Conservation (phyloP, 2,113 vertebrate genomes). For the Solea solea region DNA sequence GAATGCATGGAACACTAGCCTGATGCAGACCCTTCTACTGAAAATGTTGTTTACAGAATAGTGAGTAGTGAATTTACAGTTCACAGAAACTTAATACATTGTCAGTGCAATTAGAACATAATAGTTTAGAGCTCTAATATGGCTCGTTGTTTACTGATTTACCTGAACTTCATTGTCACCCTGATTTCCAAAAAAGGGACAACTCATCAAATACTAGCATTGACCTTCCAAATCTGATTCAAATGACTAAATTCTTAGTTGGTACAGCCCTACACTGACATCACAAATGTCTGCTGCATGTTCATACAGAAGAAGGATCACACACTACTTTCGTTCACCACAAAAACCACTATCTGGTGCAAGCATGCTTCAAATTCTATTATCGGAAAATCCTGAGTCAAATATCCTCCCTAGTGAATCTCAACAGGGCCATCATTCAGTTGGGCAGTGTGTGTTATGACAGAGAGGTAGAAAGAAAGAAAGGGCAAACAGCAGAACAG, state of each 20-base stretch:
- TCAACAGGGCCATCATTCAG: constrained; percentile 69
- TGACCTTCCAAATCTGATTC: neutral
- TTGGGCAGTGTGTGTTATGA: constrained; percentile 63
- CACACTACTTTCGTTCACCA: constrained; percentile 60
- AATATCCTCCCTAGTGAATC: constrained; percentile 76
- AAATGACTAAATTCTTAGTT: neutral
- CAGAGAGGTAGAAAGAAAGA: constrained; percentile 51
- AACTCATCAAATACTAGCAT: neutral
- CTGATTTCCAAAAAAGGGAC: too few species aligned
- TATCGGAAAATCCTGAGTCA: constrained; percentile 77
- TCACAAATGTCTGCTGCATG: constrained; percentile 50
- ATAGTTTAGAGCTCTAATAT: too few species aligned
- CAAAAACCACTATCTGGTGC: constrained; percentile 73
- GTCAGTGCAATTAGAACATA: too few species aligned
- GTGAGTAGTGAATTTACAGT: too few species aligned
- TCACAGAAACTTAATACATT: too few species aligned
- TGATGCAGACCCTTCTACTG: too few species aligned
- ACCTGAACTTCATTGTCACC: too few species aligned
- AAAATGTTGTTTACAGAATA: too few species aligned
- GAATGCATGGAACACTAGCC: too few species aligned
- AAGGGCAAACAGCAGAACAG: constrained; percentile 53
- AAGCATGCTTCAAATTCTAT: constrained; percentile 76
- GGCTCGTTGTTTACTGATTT: too few species aligned
- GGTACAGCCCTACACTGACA: neutral
- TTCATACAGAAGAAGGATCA: constrained; percentile 53